A percentile compares a stretch with the other conserved stretches of the same genome.
phyloP scores from a whole-genome alignment of 2,888 invertebrate species.

The Ennomos fuscantarius region DNA sequence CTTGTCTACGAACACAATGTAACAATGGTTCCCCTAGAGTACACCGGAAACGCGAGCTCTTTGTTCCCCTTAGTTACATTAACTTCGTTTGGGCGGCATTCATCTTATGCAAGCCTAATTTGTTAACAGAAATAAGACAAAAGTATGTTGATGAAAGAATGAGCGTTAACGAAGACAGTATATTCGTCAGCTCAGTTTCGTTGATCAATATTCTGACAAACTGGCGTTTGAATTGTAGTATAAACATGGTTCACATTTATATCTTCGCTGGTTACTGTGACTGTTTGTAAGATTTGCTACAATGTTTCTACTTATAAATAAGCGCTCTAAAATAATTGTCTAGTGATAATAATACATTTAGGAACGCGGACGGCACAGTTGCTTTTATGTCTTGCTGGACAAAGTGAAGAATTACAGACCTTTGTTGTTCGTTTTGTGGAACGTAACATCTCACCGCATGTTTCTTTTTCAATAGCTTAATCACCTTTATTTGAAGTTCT shows the following conservation, averaged over 20 bases:
- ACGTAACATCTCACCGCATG: no score
- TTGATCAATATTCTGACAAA: conserved; percentile 8
- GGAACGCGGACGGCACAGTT: neutral
- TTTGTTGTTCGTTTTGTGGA: no score
- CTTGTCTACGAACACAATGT: conserved; percentile 53
- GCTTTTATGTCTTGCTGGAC: no score
- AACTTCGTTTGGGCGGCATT: conserved; percentile 47
- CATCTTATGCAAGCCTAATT: conserved; percentile 40
- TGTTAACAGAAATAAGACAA: conserved; percentile 31
- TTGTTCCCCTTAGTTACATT: conserved; percentile 52
- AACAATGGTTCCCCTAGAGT: conserved; percentile 57
- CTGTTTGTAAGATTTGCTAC: conserved; percentile 13
- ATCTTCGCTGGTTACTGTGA: no score
- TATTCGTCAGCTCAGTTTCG: conserved; percentile 3
- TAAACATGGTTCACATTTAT: conserved; percentile 5
- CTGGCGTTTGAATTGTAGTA: neutral
- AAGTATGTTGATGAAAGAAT: conserved; percentile 19
- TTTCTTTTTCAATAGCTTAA: no score
- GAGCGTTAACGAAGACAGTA: conserved; percentile 6
- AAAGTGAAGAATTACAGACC: no score
- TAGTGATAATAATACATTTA: conserved; percentile 11
- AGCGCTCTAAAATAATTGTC: no score
- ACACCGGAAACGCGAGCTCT: conserved; percentile 54
- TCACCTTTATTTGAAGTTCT: no score
- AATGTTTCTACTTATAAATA: conserved; percentile 12